phyloP scores from a whole-genome alignment of 2,888 invertebrate genomes.

The Patella caerulea region DNA sequence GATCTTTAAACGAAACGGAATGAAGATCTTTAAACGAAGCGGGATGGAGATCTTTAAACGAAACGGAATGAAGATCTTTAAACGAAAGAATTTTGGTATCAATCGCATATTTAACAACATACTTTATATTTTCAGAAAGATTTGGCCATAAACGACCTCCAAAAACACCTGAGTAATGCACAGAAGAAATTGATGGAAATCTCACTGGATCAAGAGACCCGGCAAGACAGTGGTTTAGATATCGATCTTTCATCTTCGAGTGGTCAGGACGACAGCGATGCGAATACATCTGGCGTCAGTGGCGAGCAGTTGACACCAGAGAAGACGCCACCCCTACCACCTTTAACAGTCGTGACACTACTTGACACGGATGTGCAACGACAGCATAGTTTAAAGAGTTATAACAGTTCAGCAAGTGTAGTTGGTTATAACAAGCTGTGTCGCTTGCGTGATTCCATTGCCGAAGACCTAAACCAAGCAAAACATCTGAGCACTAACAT shows the following conservation, averaged over 20 bases:
- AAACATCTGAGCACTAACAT: constrained; percentile 42
- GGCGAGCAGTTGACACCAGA: constrained; percentile 26
- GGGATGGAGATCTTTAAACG: too few species aligned
- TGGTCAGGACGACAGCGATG: constrained; percentile 30
- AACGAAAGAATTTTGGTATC: too few species aligned
- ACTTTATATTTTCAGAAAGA: constrained; percentile 53
- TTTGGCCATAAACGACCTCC: constrained; percentile 46
- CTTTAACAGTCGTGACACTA: background rate
- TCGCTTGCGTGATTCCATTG: constrained; percentile 36
- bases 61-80: too few species aligned
- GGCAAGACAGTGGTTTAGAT: constrained; percentile 50
- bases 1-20: too few species aligned
- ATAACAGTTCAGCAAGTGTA: constrained; percentile 26
- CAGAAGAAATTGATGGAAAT: constrained; percentile 47
- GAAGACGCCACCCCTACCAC: constrained; percentile 22
- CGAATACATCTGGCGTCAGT: constrained; percentile 30
- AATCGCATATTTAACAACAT: too few species aligned
- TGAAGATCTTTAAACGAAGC: too few species aligned
- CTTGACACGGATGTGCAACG: constrained; percentile 8
- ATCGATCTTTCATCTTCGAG: constrained; percentile 40
- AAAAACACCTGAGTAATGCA: constrained; percentile 49
- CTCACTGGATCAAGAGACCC: constrained; percentile 37
- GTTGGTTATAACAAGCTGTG: constrained; percentile 22
- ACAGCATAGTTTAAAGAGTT: constrained; percentile 16
- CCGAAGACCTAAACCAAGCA: constrained; percentile 44